These are phyloP conservation scores for Galeruca laticollis DNA, from an alignment of 2,888 invertebrate species.

Conservation along the genomic window DNA sequence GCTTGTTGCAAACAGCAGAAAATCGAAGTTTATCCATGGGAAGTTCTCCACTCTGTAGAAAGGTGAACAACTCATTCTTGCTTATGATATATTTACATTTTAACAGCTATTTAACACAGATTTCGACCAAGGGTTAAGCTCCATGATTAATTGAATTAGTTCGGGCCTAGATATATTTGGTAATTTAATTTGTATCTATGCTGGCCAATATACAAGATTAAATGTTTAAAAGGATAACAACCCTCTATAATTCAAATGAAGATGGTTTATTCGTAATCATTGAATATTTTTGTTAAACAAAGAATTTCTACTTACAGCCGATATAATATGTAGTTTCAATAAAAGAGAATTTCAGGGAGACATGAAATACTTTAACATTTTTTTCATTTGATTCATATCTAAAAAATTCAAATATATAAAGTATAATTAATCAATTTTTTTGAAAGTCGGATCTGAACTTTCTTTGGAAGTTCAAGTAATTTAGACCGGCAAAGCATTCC, in stretches of 20 bases:
- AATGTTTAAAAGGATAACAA: background rate
- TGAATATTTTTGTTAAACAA: no score
- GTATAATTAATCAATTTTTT: no score
- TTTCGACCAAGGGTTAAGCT: conserved; percentile 28
- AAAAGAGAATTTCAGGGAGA: no score
- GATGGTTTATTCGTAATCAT: background rate
- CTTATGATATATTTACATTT: conserved; percentile 21
- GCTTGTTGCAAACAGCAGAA: no score
- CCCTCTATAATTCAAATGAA: background rate
- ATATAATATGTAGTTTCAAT: no score
- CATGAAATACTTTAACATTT: no score
- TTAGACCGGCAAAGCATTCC: background rate
- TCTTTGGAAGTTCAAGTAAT: background rate
- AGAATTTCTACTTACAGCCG: no score
- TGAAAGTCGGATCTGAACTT: background rate
- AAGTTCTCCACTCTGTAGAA: background rate
- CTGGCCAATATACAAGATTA: background rate
- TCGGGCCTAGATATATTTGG: conserved; percentile 9
- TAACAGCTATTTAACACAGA: conserved; percentile 22
- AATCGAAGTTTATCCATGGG: background rate
- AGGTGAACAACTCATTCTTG: background rate
- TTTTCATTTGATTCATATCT: no score
- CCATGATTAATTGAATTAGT: conserved; percentile 25
- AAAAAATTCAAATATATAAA: no score
- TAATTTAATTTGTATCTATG: conserved; percentile 28